phyloP scores from a whole-genome alignment of 2,888 invertebrate genomes.

The Cephus spinipes region DNA sequence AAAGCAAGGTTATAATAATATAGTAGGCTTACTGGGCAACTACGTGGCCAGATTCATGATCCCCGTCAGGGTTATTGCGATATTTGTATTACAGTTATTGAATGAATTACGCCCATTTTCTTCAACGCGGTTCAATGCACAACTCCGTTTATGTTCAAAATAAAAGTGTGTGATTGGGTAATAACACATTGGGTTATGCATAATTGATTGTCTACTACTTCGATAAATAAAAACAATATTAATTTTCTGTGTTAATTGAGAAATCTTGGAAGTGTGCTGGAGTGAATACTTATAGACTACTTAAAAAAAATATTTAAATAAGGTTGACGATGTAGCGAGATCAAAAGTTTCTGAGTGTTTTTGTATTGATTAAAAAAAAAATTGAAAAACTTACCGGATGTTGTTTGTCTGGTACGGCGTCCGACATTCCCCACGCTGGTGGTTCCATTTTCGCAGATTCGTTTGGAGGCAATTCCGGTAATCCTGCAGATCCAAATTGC shows the following conservation, averaged over 20 bases:
- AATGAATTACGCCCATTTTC: too few species aligned
- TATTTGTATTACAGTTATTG: too few species aligned
- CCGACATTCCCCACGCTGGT: conserved; percentile 60
- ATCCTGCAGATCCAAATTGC: conserved; percentile 53
- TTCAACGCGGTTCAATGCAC: too few species aligned
- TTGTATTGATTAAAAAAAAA: background rate
- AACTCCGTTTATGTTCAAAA: too few species aligned
- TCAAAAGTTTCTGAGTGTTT: too few species aligned
- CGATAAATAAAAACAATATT: background rate
- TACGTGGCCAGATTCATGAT: background rate
- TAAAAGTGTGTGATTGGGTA: too few species aligned
- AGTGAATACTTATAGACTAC: background rate
- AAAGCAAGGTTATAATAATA: conserved; percentile 38
- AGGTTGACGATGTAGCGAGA: too few species aligned
- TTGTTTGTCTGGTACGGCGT: conserved; percentile 61
- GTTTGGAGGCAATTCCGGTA: conserved; percentile 56
- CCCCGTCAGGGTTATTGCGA: too few species aligned
- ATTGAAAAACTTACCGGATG: conserved; percentile 51
- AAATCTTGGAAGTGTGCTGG: background rate
- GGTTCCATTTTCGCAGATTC: conserved; percentile 58
- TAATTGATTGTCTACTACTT: background rate
- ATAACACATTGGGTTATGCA: background rate
- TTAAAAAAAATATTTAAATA: too few species aligned
- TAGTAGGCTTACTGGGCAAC: background rate
- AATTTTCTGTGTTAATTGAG: background rate